phyloP scores from a whole-genome alignment of 1,140 invertebrate species.

The Trypoxylus dichotomus region DNA sequence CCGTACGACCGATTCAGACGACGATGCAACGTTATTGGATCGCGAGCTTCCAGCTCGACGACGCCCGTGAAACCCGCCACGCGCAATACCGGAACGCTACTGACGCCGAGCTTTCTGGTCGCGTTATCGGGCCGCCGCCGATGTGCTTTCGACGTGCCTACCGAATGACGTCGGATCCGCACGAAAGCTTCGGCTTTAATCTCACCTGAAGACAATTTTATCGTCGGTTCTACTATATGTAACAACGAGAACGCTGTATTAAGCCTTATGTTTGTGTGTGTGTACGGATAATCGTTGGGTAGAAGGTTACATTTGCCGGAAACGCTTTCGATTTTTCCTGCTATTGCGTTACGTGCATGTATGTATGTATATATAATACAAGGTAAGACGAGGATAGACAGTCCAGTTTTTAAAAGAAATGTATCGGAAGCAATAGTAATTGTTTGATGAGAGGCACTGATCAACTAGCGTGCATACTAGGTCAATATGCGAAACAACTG shows the following conservation, averaged over 20 bases:
- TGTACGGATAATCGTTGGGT: too few species aligned
- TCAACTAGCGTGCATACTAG: too few species aligned
- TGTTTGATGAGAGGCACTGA: too few species aligned
- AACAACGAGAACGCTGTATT: not conserved
- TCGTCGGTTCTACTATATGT: not conserved
- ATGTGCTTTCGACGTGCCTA: not conserved
- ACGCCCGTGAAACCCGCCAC: not conserved
- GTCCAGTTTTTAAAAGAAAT: too few species aligned
- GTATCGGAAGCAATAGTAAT: too few species aligned
- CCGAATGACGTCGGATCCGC: not conserved
- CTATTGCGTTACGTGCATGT: too few species aligned
- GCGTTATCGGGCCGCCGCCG: not conserved
- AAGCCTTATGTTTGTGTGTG: too few species aligned
- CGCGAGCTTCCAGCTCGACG: not conserved
- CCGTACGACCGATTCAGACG: not conserved
- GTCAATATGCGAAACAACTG: too few species aligned
- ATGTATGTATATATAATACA: too few species aligned
- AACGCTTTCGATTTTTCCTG: too few species aligned
- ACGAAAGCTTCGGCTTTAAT: conserved; percentile 8
- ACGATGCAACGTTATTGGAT: not conserved
- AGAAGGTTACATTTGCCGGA: too few species aligned
- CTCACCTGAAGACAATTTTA: conserved; percentile 26
- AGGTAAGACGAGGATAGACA: too few species aligned
- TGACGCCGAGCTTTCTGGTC: conserved; percentile 10
- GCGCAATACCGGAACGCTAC: conserved; percentile 21